Evolutionary conservation across 2,888 invertebrate genomes (phyloP), one percentile per base, ranked within the genome.

Genomic region (Limenitis arthemis): DNA sequence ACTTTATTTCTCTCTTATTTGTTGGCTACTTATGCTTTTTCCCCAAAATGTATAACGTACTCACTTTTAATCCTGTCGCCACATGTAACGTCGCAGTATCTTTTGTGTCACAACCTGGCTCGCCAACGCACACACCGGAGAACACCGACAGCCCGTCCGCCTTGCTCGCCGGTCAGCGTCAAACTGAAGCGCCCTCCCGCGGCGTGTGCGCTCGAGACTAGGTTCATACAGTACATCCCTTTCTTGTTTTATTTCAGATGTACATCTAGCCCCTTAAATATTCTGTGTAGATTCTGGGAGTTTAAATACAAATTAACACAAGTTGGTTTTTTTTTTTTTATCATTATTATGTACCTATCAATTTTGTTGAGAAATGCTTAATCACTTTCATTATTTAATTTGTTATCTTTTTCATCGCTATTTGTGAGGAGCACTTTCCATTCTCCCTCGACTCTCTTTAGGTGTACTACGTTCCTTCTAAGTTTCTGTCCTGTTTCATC

Each of bases 401-500:
- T 28, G 11, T 34, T 41, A 9, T 37, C 12, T 34, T 8, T 20
- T 8, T 46, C 31, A 30, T 12, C 47, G 36, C 8, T 42, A 30
- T 28, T 44, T 28, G 9, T 43, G 9, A 36, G 36, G 8, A 8
- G 9, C 11, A 8, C 51, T 41, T 50, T 52, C 56, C 56, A 58
- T 37, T 56, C n/a, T 7, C 54, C 55, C 44, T 58, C 52, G 2
- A 55, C 55, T 29, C 47, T 49, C 51, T 58, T 56, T 11, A 55
- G 20, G 20, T 58, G 53, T 38, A 58, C 50, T 6, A 56, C 30
- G 31, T 55, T 53, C 9, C 54, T 36, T 30, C 57, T 36, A 5
- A 42, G 9, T 8, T 31, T 5, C 28, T 54, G 39, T 5, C 50
- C 49, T 8, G 49, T 51, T 47, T 48, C 53, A 32, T 50, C 50